phyloP scores from a whole-genome alignment of 1,140 invertebrate species.

The Pseudomyrmex gracilis region DNA sequence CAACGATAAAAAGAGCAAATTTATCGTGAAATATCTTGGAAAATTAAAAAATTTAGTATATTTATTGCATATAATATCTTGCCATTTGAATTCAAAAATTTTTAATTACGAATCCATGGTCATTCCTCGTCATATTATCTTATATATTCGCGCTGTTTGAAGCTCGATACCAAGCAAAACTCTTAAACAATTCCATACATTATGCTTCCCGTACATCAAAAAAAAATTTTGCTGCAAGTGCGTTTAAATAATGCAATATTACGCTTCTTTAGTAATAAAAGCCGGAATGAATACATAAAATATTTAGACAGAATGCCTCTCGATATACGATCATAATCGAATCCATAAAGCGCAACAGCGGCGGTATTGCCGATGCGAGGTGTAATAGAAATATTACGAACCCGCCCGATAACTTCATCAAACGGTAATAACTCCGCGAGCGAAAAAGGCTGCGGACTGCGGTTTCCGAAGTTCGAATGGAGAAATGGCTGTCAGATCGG shows the following conservation, averaged over 20 bases:
- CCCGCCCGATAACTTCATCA: constrained; percentile 42
- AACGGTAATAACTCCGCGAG: constrained; percentile 33
- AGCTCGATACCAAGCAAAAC: neutral
- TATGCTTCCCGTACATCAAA: no score
- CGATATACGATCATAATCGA: neutral
- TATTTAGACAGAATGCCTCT: constrained; percentile 1
- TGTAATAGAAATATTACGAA: constrained; percentile 45
- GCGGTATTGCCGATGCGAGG: neutral
- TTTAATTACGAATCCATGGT: no score
- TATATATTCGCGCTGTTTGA: neutral
- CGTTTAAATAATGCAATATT: neutral
- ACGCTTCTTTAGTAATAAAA: neutral
- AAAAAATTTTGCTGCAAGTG: neutral
- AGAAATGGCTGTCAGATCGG: constrained; percentile 22
- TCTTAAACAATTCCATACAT: no score
- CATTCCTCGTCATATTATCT: no score
- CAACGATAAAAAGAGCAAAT: no score
- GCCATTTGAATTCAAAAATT: no score
- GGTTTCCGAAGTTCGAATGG: constrained; percentile 27
- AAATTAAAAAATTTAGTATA: no score
- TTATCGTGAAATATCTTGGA: no score
- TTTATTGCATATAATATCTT: no score
- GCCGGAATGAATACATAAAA: neutral
- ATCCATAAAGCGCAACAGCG: neutral
- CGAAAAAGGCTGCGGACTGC: constrained; percentile 30